phyloP scores from a whole-genome alignment of 2,113 vertebrate genomes.

The Sinocyclocheilus rhinocerous region DNA sequence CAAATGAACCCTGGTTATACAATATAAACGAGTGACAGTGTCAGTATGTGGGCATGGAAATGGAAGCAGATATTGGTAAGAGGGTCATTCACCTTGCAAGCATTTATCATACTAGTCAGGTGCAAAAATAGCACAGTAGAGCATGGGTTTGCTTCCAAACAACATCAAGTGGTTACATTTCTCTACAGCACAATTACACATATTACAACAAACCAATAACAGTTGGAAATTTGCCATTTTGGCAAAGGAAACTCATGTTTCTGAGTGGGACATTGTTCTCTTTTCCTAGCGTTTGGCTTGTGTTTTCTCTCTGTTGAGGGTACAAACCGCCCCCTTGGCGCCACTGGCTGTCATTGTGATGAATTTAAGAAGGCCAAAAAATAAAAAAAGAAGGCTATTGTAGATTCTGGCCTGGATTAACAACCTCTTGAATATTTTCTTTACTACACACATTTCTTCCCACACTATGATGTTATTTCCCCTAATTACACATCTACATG shows the following conservation, averaged over 20 bases:
- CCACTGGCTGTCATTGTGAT: background rate
- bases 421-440: background rate
- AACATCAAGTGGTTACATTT: slow-evolving; percentile 1
- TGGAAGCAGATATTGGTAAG: background rate
- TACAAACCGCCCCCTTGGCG: background rate
- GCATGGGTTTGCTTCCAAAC: background rate
- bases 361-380: background rate
- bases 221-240: background rate
- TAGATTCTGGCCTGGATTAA: background rate
- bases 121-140: slow-evolving; percentile 27
- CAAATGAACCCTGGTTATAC: background rate
- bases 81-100: background rate
- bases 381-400: background rate
- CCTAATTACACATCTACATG: background rate
- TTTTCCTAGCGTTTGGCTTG: background rate
- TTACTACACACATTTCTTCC: background rate
- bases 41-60: background rate
- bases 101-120: slow-evolving; percentile 27
- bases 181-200: background rate
- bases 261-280: background rate
- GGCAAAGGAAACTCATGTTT: background rate
- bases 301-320: background rate
- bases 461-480: background rate
- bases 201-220: background rate
- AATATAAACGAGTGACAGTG: background rate